A percentile compares a stretch with the other conserved stretches of the same genome.
phyloP scores from a whole-genome alignment of 2,797 vertebrate genomes.

The Thamnophis elegans region DNA sequence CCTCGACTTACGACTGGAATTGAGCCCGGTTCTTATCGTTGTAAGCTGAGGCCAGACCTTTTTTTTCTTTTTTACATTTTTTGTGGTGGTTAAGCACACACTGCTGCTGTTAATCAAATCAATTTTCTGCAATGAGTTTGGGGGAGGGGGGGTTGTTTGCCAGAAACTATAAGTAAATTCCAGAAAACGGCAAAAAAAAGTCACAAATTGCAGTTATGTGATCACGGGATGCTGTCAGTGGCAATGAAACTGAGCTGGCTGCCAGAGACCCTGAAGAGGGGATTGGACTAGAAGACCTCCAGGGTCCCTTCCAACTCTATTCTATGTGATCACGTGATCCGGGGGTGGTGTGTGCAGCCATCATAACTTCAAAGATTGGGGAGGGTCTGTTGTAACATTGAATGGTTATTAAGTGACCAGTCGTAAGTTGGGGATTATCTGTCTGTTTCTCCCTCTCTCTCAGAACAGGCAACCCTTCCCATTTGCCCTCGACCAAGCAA shows the following conservation, averaged over 20 bases:
- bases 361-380: neutral
- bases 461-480: constrained; percentile 1
- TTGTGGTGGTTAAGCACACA: neutral
- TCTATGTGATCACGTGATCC: neutral
- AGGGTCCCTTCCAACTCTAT: neutral
- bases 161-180: neutral
- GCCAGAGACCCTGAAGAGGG: neutral
- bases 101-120: too few relatives aligned
- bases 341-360: neutral
- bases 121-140: neutral
- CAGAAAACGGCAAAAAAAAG: neutral
- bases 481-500: neutral
- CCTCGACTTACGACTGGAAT: neutral
- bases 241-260: neutral
- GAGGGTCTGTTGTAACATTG: neutral
- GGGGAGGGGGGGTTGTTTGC: neutral
- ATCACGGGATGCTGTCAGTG: neutral
- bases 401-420: neutral
- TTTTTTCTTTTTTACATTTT: neutral
- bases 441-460: neutral
- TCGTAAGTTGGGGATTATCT: neutral
- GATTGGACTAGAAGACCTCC: neutral
- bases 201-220: neutral
- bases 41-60: neutral
- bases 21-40: neutral